These are phyloP conservation scores for Silurus glanis DNA, from an alignment of 2,113 vertebrate species.

Conservation along the genomic window DNA sequence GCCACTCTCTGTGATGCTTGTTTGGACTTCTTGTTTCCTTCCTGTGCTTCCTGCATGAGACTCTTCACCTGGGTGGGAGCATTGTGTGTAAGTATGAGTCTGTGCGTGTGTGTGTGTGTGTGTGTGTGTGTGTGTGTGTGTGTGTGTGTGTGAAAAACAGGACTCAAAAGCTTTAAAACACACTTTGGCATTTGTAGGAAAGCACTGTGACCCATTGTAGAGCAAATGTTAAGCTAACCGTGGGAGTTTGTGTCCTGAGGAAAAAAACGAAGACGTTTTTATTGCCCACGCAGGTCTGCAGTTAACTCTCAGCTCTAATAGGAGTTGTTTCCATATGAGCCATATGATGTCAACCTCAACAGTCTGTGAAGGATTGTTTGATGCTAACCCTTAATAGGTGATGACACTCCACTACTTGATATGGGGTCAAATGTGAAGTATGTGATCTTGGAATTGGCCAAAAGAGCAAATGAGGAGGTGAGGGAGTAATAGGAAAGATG, in stretches of 20 bases:
- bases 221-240: background rate
- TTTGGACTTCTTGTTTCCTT: constrained; percentile 54
- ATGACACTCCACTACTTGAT: background rate
- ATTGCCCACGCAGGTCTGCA: background rate
- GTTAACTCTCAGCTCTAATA: background rate
- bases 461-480: background rate
- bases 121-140: background rate
- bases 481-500: background rate
- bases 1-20: constrained; percentile 15
- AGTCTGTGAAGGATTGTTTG: background rate
- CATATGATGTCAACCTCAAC: background rate
- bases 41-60: constrained; percentile 27
- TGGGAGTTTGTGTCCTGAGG: background rate
- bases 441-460: background rate
- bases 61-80: constrained; percentile 37
- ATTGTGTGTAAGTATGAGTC: constrained; percentile 4
- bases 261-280: background rate
- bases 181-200: background rate
- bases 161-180: too few relatives aligned
- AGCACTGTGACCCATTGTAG: background rate
- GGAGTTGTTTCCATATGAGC: background rate
- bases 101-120: constrained; percentile 1
- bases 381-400: background rate
- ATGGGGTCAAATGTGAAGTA: background rate
- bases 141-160: background rate